phyloP scores from a whole-genome alignment of 2,888 invertebrate species.

The Elegia similella region DNA sequence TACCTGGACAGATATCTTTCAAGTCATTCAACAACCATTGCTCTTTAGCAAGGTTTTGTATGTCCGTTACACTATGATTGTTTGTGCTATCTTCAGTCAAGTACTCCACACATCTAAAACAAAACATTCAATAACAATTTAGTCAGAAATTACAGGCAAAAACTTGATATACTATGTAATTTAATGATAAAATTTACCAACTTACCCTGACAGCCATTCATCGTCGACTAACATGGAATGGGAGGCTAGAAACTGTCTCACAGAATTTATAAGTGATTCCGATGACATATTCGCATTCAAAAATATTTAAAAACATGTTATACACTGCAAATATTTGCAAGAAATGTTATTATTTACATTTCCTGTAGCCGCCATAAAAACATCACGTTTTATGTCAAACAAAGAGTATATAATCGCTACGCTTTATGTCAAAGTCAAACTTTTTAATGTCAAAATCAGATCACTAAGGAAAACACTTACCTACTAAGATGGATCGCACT shows the following conservation, averaged over 20 bases:
- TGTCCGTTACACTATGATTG: slow-evolving; percentile 64
- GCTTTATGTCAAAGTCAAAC: too few species aligned
- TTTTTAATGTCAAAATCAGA: too few species aligned
- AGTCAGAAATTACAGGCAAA: neutral
- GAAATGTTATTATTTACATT: slow-evolving; percentile 3
- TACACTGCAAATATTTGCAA: neutral
- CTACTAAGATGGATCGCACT: too few species aligned
- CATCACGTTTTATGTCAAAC: neutral
- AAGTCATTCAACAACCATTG: slow-evolving; percentile 86
- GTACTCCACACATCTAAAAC: slow-evolving; percentile 78
- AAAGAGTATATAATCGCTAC: too few species aligned
- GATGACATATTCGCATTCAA: slow-evolving; percentile 24
- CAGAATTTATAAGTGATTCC: slow-evolving; percentile 30
- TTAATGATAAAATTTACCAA: neutral
- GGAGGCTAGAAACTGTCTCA: slow-evolving; percentile 53
- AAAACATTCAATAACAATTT: neutral
- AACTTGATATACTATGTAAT: neutral
- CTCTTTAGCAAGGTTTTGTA: slow-evolving; percentile 81
- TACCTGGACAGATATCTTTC: slow-evolving; percentile 83
- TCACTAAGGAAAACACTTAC: too few species aligned
- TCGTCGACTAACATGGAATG: slow-evolving; percentile 61
- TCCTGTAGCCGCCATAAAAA: slow-evolving; percentile 1
- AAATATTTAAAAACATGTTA: slow-evolving; percentile 7
- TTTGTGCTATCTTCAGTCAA: slow-evolving; percentile 64
- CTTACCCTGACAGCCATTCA: slow-evolving; percentile 69